These are phyloP conservation scores for Synergus laeviventris DNA, from an alignment of 2,888 invertebrate genomes.

Conservation along the genomic window DNA sequence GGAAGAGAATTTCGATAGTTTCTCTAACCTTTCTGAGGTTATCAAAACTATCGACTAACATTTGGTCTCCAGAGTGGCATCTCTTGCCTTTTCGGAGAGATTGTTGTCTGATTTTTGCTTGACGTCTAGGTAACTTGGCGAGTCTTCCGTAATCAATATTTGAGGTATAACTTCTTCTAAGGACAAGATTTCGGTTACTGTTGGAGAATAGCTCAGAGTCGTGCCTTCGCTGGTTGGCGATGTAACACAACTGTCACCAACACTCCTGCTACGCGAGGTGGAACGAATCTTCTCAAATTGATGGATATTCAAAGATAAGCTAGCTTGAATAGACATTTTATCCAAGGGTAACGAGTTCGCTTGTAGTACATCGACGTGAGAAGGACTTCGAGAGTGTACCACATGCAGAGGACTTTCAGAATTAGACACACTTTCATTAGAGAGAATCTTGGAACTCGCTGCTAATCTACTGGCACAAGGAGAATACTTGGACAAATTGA, in stretches of 20 bases:
- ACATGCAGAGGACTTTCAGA: conserved; percentile 71
- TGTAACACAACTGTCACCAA: conserved; percentile 70
- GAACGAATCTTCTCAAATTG: conserved; percentile 58
- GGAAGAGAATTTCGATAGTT: conserved; percentile 57
- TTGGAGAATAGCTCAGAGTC: conserved; percentile 67
- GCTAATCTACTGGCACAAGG: conserved; percentile 73
- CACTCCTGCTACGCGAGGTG: conserved; percentile 65
- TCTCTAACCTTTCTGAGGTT: background rate
- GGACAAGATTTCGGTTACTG: conserved; percentile 68
- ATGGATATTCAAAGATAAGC: conserved; percentile 65
- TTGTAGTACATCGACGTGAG: conserved; percentile 54
- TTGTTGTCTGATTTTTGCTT: conserved; percentile 59
- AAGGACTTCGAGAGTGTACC: conserved; percentile 65
- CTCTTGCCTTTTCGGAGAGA: conserved; percentile 58
- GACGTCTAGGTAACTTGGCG: conserved; percentile 42
- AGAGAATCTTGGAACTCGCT: conserved; percentile 72
- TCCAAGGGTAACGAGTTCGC: conserved; percentile 47
- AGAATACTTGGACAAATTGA: conserved; percentile 73
- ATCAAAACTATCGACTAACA: conserved; percentile 55
- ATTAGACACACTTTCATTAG: conserved; percentile 62
- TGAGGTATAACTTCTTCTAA: conserved; percentile 65
- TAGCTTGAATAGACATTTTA: conserved; percentile 63
- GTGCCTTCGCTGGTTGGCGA: conserved; percentile 71
- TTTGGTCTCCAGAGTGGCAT: conserved; percentile 65
- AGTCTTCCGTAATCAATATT: conserved; percentile 48